Base-by-base conservation (phyloP, 2,888 invertebrate species). In the Cantharis rufa region DNA sequence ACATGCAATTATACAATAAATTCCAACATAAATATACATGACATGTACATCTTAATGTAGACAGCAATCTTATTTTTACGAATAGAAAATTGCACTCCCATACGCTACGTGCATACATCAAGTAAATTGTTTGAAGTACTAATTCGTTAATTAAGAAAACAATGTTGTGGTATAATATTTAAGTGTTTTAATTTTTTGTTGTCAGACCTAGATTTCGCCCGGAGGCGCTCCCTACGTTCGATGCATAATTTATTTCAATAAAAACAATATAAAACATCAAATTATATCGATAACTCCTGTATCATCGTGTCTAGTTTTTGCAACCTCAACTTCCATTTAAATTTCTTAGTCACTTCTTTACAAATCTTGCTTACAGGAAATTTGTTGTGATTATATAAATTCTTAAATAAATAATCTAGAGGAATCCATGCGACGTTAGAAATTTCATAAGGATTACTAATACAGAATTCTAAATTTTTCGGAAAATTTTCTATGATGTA, bases 1-100 rank as follows among this genome's bases (percentile, higher is more conserved):
- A 73, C 69, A 69, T 69, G 73, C 69, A 73, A 73, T 73, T 69
- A 73, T 69, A 69, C 73, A 69, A 68, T 72, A 66, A 72, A 68
- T 69, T 73, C 62, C 69, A 69, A 62, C 73, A 73, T 73, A 73
- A 73, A 68, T 73, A 69, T 28, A 24, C 28, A 69, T 73, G 73
- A 62, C 69, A 62, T 69, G 69, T 69, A 24, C 62, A 21, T 15
- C 61, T 72, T 61, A 68, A 28, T 72, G 61, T 66, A 72, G 72
- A 66, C 66, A 66, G 72, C 18, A 63, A 27, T 63, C 27, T 16
- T 27, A 61, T 72, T 72, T 72, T 48, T 61, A 66, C 15, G 21
- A 15, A 66, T 48, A 48, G 48, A 68, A 15, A 68, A 27, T 71
- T 18, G 27, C 11, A 16, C 24, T 15, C 28, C 62, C 62, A 63